Evolutionary conservation across 1,140 invertebrate species (phyloP), one percentile per base, ranked within the genome.

Genomic region (Drosophila rufa): DNA sequence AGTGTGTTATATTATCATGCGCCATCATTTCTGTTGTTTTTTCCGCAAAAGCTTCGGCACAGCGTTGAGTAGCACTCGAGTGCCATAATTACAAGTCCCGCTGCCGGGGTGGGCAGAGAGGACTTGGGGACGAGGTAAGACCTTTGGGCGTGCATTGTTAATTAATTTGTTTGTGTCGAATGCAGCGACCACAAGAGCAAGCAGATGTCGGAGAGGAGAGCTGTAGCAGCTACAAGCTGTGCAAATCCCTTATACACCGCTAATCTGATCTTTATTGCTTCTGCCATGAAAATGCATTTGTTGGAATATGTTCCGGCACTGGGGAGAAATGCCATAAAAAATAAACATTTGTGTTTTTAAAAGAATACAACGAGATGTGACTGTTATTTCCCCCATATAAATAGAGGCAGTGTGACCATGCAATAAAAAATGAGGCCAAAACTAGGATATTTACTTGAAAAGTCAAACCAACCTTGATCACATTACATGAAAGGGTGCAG

Each of bases 81-180:
- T 81, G 83, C 73, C 85, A 87, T 87, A 87, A 87, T 87, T 87
- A 87, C 79, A 79, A 84, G 80, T 75, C 66, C 60, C 61, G 43
- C 61, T 57, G 55, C 61, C 67, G 69, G 67, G 66, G 73, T 25
- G 22, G 38, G 38, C 25, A 46, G 19, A 12, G 25, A 40, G 42
- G 38, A n/a, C 3, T 14, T 17, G 19, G 30, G n/a, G 33, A 33
- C 33, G 22, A 19, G 38, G 67, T 17, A n/a, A 58, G 27, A 58
- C 46, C 57, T 70, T 50, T 57, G n/a, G 55, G 45, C 58, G n/a
- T 64, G 84, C 84, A 87, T 87, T 87, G 84, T 89, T 87, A 87
- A 87, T 87, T 87, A 87, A 87, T 89, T 87, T 87, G 82, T 79
- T 79, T 79, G 76, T 79, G 59, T 79, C 75, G 66, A 78, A 77